Evolutionary conservation across 2,797 vertebrate genomes (phyloP).

Genomic region (Acanthornis magna): DNA sequence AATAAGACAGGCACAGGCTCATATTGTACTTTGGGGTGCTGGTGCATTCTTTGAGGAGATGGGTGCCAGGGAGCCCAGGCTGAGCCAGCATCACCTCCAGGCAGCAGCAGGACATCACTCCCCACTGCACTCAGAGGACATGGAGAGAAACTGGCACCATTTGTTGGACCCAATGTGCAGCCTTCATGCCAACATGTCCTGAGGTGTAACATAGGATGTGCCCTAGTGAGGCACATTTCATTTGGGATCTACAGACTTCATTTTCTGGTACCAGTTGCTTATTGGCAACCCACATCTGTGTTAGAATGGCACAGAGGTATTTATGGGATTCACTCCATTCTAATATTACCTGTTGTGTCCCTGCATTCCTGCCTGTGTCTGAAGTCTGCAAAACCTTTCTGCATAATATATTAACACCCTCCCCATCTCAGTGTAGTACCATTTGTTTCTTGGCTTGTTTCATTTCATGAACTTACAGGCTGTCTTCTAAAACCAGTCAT

Average conservation of each 20-base stretch:
- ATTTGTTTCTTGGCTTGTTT: background rate
- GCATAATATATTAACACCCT: background rate
- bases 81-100: background rate
- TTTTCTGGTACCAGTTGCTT: background rate
- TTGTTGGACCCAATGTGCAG: background rate
- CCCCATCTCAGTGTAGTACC: background rate
- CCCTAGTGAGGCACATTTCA: background rate
- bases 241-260: background rate
- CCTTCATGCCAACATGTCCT: background rate
- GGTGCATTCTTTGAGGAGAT: background rate
- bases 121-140: background rate
- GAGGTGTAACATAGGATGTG: background rate
- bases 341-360: background rate
- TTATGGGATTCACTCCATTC: background rate
- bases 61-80: background rate
- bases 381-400: background rate
- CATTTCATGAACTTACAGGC: background rate
- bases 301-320: background rate
- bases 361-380: background rate
- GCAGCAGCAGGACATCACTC: background rate
- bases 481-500: background rate
- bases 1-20: background rate
- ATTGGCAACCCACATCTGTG: background rate
- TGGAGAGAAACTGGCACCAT: rapidly evolving
- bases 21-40: background rate